Evolutionary conservation across 2,113 vertebrate genomes (phyloP), one percentile per base, ranked within the genome.

Genomic region (Emydura subglobosa): DNA sequence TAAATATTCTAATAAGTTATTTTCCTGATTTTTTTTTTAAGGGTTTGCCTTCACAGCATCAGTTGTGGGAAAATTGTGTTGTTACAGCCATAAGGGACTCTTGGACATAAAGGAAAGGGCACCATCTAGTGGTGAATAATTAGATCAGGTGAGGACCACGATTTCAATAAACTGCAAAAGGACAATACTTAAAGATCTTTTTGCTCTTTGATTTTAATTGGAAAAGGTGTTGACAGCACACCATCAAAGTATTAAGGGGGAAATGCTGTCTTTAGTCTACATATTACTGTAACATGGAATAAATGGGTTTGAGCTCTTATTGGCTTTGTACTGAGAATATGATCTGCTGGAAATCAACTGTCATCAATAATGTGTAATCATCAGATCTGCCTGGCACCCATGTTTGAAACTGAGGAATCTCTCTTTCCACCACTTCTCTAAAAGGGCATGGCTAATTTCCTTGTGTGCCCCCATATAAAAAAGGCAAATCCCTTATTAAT

Each of bases 71-170:
- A 86, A 65, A 17, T 6, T 79, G 10, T 21, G 24, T 14, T 53
- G 54, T 29, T 83, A 88, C 85, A 57, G 6, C 2, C 6, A 29
- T 29, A 34, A 21, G 17, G 51, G 53, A 76, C 6, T 80, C 16
- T 53, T 59, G 27, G 5, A 61, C 68, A 61, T 80, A 80, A 76
- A 47, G 1, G 0, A 44, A 55, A 94, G 80, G 89, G 96, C 96
- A 94, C 96, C 97, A 97, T 93, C 96, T 97, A 95, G 90, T 82
- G 97, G 85, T 80, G 87, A 88, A 10, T 1, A 51, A 14, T 61
- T 19, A 39, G 78, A 34, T 22, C 55, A 57, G 34, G 8, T 0
- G 14, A 1, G 29, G 0, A 53, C 42, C 74, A 81, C 34, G 3
- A 24, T 6, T 0, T 0, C 51, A 50, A 44, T 42, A 44, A 61